Base-by-base conservation (phyloP, 92 coral and sea anemone species). In the Heliopora coerulea region DNA sequence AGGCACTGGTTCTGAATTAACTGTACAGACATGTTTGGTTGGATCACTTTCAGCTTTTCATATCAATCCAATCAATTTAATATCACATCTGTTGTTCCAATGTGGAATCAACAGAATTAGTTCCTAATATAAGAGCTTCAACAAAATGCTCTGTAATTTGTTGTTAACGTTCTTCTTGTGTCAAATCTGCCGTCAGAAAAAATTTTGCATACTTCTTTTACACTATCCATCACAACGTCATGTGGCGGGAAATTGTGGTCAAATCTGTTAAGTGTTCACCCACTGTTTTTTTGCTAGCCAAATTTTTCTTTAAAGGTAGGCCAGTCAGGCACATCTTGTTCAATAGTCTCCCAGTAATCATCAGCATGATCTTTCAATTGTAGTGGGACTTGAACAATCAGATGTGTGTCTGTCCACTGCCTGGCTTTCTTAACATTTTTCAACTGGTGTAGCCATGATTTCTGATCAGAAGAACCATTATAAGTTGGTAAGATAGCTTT, bases 341-440 rank as follows among this genome's bases (percentile, higher is more conserved):
- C 81, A 34, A 81, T 81, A 24, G 60, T 81, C 27, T 81, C 75
- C 75, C 81, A 81, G 29, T 62, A 81, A 34, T 80, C 84, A 72
- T 80, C 84, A 14, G 73, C 84, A 72, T 80, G 40, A 28, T 74
- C 80, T 6, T 74, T 80, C 40, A 80, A 34, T 2, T 72, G 73
- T 26, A 72, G 52, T 0, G 85, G 81, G 32, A 68, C 81, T 64
- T 81, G 85, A 49, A 32, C 50, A 37, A 73, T 56, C 63, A 57
- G 58, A 21, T 70, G 77, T 27, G 24, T 24, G 26, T 54, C 60
- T 19, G 20, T 59, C 81, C 81, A 82, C 10, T 64, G 52, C 61
- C 74, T 82, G 12, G 81, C 85, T 56, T 48, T 74, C 81, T 82
- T 62, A 32, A 81, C 66, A 49, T 81, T 74, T 65, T 81, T 75